Evolutionary conservation across 2,888 invertebrate genomes (phyloP).

Genomic region (Spodoptera picta): DNA sequence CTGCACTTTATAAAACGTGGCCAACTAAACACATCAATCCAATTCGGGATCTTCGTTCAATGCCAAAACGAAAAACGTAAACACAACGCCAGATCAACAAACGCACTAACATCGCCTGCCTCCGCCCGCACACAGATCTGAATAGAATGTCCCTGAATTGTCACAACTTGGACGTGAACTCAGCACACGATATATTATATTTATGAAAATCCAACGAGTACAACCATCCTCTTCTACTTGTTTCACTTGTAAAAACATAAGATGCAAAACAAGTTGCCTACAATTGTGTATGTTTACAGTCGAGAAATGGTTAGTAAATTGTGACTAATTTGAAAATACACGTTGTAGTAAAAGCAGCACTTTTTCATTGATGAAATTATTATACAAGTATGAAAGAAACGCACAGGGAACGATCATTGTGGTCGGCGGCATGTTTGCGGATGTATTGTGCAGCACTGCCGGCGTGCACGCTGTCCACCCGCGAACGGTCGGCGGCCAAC

Average conservation of each 20-base stretch:
- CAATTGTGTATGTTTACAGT: constrained; percentile 43
- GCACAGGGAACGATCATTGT: constrained; percentile 87
- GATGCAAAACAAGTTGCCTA: constrained; percentile 56
- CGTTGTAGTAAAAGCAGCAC: constrained; percentile 33
- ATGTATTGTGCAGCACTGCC: constrained; percentile 70
- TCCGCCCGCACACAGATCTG: constrained; percentile 64
- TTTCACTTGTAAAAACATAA: constrained; percentile 63
- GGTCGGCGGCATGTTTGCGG: constrained; percentile 86
- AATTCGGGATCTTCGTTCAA: constrained; percentile 81
- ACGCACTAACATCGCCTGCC: constrained; percentile 70
- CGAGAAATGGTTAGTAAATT: constrained; percentile 21
- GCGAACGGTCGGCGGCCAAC: constrained; percentile 84
- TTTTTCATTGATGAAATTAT: constrained; percentile 53
- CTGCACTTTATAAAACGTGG: constrained; percentile 69
- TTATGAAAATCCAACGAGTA: constrained; percentile 65
- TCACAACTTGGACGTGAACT: constrained; percentile 66
- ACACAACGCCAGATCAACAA: constrained; percentile 80
- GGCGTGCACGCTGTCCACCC: constrained; percentile 80
- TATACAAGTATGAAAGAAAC: constrained; percentile 64
- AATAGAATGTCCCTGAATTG: constrained; percentile 71
- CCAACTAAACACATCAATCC: constrained; percentile 76
- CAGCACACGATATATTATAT: constrained; percentile 63
- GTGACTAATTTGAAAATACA: constrained; percentile 24
- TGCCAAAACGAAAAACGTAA: constrained; percentile 84
- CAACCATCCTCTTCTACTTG: constrained; percentile 58